A percentile compares a stretch with the other conserved stretches of the same genome.
phyloP scores from a whole-genome alignment of 2,888 invertebrate genomes.

The Tetropium fuscum region DNA sequence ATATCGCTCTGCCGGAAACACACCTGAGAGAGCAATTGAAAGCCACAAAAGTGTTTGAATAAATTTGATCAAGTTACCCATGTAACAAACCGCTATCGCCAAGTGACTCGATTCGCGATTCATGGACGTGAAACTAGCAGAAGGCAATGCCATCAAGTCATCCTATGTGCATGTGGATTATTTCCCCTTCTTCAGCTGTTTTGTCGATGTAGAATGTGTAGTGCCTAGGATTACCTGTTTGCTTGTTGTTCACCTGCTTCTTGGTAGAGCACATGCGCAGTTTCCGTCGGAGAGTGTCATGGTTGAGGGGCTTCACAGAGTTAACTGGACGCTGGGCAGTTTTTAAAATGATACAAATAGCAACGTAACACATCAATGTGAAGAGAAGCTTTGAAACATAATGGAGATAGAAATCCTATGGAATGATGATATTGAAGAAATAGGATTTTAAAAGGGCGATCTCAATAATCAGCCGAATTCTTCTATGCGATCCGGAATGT shows the following conservation, averaged over 20 bases:
- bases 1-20: conserved; percentile 17
- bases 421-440: too few relatives aligned
- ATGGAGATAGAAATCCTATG: too few relatives aligned
- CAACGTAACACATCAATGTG: too few relatives aligned
- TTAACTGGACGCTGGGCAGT: not conserved
- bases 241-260: conserved; percentile 23
- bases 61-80: conserved; percentile 16
- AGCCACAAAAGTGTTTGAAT: conserved; percentile 23
- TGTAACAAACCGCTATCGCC: conserved; percentile 27
- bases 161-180: conserved; percentile 37
- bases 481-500: too few relatives aligned
- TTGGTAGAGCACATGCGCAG: conserved; percentile 19
- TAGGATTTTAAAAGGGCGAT: too few relatives aligned
- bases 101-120: conserved; percentile 41
- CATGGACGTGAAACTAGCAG: conserved; percentile 34
- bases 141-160: conserved; percentile 41
- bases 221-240: conserved; percentile 32
- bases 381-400: too few relatives aligned
- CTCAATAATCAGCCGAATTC: too few relatives aligned
- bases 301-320: conserved; percentile 1
- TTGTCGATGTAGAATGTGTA: conserved; percentile 21
- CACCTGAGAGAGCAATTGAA: conserved; percentile 21
- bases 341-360: not conserved
- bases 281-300: not conserved
- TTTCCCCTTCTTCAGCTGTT: conserved; percentile 34